Evolutionary conservation across 2,888 invertebrate species (phyloP).

Genomic region (Apocheima hispidaria): DNA sequence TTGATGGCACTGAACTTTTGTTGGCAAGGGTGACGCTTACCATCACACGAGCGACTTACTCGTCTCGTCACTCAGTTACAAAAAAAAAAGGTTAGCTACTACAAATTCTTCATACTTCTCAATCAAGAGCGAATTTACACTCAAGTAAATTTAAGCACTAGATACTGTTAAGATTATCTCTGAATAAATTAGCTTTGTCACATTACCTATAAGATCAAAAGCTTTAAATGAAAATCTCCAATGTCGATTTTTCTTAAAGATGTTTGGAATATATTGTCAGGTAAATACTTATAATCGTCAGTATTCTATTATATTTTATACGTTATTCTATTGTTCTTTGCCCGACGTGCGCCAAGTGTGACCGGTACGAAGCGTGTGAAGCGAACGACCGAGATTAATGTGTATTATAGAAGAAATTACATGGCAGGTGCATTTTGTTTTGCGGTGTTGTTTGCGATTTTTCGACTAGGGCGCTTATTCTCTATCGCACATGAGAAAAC

Average conservation of each 20-base stretch:
- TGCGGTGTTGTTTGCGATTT: neutral
- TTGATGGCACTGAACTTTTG: no score
- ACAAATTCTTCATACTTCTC: neutral
- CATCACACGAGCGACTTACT: no score
- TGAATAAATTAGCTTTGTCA: no score
- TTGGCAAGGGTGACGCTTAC: no score
- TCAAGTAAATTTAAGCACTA: no score
- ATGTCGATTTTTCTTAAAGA: neutral
- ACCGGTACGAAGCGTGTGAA: constrained; percentile 23
- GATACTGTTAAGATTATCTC: no score
- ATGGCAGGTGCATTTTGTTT: neutral
- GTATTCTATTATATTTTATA: neutral
- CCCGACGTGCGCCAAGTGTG: constrained; percentile 15
- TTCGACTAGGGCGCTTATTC: constrained; percentile 1
- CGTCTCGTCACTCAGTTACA: no score
- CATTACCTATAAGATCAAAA: neutral
- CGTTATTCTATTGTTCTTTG: neutral
- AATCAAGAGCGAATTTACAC: neutral
- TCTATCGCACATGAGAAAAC: no score
- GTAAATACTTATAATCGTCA: neutral
- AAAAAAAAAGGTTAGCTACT: no score
- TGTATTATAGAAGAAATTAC: constrained; percentile 8
- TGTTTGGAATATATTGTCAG: neutral
- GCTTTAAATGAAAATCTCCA: neutral
- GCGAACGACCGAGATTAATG: constrained; percentile 6